Evolutionary conservation across 2,888 invertebrate species (phyloP).

Genomic region (Ophioninae sp.): DNA sequence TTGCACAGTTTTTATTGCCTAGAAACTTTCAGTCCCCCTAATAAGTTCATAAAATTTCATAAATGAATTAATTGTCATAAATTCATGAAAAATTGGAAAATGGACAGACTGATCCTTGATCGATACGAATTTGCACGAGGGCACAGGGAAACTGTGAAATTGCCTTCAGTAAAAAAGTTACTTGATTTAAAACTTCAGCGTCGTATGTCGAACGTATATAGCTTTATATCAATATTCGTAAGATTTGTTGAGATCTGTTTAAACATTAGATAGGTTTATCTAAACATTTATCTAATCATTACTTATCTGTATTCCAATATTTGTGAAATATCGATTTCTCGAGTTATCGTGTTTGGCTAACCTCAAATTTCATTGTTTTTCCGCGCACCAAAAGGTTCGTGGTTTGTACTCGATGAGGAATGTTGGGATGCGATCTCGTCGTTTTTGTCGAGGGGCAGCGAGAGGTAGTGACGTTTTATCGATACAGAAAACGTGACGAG

Average conservation of each 20-base stretch:
- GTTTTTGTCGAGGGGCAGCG: background rate
- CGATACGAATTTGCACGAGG: background rate
- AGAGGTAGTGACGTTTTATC: constrained; percentile 1
- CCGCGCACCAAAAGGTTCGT: background rate
- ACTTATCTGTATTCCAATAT: background rate
- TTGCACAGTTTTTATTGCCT: too few species aligned
- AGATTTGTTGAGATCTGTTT: background rate
- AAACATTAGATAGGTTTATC: background rate
- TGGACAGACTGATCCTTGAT: background rate
- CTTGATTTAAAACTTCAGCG: background rate
- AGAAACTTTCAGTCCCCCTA: too few species aligned
- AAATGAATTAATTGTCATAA: too few species aligned
- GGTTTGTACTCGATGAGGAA: background rate
- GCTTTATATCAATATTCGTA: background rate
- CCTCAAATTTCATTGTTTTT: background rate
- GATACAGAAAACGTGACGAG: constrained; percentile 39
- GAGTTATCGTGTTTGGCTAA: background rate
- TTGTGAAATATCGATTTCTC: background rate
- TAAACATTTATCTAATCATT: background rate
- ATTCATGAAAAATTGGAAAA: too few species aligned
- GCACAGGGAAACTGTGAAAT: background rate
- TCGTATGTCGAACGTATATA: background rate
- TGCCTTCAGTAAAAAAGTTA: too few species aligned
- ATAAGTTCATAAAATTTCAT: too few species aligned
- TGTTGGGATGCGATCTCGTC: background rate